These are phyloP conservation scores for Geopemphigus sp. DNA, from an alignment of 1,140 invertebrate species.

Conservation along the genomic window DNA sequence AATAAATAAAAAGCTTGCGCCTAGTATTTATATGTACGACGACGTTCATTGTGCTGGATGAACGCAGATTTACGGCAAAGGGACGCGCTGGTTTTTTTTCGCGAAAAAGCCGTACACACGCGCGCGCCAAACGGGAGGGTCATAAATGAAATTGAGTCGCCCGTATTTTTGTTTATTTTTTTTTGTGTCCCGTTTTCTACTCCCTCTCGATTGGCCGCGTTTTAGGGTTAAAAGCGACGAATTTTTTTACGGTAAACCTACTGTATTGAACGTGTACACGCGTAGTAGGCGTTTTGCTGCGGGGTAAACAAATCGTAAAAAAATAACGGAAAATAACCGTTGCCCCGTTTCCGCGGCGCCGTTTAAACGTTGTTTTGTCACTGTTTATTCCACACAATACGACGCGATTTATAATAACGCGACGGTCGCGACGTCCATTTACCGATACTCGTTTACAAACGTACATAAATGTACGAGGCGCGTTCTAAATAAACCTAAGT, in stretches of 20 bases:
- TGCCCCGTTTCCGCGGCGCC: constrained; percentile 13
- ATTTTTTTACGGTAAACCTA: constrained; percentile 45
- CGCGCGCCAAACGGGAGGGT: background rate
- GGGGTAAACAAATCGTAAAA: constrained; percentile 48
- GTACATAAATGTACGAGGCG: too few relatives aligned
- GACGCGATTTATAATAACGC: background rate
- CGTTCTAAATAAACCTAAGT: too few relatives aligned
- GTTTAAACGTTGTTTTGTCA: constrained; percentile 34
- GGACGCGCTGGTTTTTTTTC: constrained; percentile 28
- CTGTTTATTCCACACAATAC: too few relatives aligned
- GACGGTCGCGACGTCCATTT: too few relatives aligned
- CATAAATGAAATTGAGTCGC: constrained; percentile 45
- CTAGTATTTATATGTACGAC: background rate
- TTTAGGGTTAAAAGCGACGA: constrained; percentile 45
- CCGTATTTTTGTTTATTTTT: constrained; percentile 13
- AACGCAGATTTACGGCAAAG: constrained; percentile 48
- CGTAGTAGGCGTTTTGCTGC: constrained; percentile 34
- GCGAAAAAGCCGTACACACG: background rate
- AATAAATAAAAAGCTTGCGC: constrained; percentile 8
- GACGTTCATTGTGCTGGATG: constrained; percentile 32
- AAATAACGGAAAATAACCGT: constrained; percentile 47
- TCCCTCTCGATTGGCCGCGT: constrained; percentile 32
- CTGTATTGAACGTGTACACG: background rate
- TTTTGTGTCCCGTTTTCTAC: constrained; percentile 16
- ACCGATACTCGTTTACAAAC: too few relatives aligned